A percentile compares a stretch with the other conserved stretches of the same genome.
phyloP scores from a whole-genome alignment of 2,797 vertebrate species.

The Lycodopsis pacificus region DNA sequence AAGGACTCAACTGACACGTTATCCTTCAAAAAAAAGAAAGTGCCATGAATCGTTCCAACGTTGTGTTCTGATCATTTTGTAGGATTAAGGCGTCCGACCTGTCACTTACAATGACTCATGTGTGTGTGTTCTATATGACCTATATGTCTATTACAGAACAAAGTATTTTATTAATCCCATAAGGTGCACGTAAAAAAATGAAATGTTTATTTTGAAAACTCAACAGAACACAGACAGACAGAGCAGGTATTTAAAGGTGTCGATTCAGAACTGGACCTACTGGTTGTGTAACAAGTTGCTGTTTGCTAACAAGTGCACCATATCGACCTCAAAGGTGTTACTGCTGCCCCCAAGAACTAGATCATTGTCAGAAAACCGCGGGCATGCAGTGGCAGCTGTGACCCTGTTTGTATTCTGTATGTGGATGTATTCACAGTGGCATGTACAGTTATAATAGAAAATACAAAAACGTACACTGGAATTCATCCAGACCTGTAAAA shows the following conservation, averaged over 20 bases:
- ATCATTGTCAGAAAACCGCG: no score
- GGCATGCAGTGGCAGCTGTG: not conserved
- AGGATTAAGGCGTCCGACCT: slow-evolving; percentile 1
- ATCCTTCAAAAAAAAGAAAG: not conserved
- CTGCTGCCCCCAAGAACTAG: no score
- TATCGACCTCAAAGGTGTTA: no score
- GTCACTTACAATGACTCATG: not conserved
- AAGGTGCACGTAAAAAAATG: no score
- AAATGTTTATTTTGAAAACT: no score
- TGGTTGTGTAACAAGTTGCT: no score
- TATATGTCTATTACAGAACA: no score
- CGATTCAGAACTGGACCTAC: no score
- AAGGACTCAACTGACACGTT: slow-evolving; percentile 18
- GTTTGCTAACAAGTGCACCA: no score
- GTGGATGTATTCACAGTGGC: not conserved
- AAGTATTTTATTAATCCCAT: not conserved
- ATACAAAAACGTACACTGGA: not conserved
- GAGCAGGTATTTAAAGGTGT: no score
- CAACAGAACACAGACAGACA: no score
- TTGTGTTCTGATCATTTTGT: not conserved
- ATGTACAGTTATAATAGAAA: not conserved
- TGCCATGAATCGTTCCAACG: not conserved
- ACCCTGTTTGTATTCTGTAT: not conserved
- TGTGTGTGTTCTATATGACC: not conserved
- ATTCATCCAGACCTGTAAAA: not conserved